These are phyloP conservation scores for Limenitis camilla DNA, from an alignment of 2,888 invertebrate genomes.

Conservation along the genomic window DNA sequence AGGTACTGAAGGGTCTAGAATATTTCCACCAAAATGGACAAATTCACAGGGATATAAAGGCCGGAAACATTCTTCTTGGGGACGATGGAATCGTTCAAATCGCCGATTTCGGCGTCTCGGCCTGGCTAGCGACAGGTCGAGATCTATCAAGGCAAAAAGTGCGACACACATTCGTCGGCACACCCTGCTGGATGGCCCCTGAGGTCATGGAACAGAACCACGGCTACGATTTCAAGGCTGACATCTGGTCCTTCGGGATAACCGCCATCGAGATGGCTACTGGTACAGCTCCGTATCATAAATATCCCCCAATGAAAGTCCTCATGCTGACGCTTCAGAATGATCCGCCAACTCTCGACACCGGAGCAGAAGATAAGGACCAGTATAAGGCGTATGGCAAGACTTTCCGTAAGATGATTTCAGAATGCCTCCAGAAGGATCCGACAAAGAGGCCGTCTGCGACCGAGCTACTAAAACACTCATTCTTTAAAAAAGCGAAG, in stretches of 20 bases:
- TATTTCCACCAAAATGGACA: conserved; percentile 98
- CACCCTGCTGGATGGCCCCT: conserved; percentile 99
- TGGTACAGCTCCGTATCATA: conserved; percentile 99
- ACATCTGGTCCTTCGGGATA: conserved; percentile 88
- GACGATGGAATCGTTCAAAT: conserved; percentile 99
- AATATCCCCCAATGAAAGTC: conserved; percentile 99
- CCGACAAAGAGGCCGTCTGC: conserved; percentile 96
- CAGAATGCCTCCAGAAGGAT: conserved; percentile 97
- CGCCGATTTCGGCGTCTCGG: conserved; percentile 99
- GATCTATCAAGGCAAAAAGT: conserved; percentile 97
- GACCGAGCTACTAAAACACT: conserved; percentile 96
- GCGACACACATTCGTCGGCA: conserved; percentile 98
- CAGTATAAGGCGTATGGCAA: conserved; percentile 99
- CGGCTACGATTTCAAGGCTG: conserved; percentile 99
- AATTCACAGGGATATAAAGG: conserved; percentile 86
- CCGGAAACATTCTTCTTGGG: conserved; percentile 95
- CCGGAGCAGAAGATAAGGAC: conserved; percentile 96
- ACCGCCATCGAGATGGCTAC: conserved; percentile 99
- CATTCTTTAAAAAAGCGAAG: conserved; percentile 99
- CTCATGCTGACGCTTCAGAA: conserved; percentile 99
- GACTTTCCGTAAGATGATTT: conserved; percentile 97
- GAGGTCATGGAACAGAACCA: conserved; percentile 99
- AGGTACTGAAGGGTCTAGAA: conserved; percentile 97
- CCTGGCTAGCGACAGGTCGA: conserved; percentile 97
- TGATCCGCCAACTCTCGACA: conserved; percentile 97